Evolutionary conservation across 2,888 invertebrate species (phyloP).

Genomic region (Drosophila kanekoi): DNA sequence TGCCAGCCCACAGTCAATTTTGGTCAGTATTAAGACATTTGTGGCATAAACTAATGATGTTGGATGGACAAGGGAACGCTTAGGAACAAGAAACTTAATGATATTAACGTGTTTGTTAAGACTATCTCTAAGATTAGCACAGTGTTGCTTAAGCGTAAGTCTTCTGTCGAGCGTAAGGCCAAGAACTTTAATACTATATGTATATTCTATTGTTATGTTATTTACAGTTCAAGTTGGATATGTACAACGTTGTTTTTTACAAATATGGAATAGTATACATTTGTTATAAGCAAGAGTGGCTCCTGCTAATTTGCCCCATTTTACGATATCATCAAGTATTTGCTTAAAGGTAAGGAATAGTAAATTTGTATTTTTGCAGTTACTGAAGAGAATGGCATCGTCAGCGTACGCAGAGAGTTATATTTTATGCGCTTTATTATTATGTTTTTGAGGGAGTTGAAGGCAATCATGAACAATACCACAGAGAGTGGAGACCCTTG

Average conservation of each 20-base stretch:
- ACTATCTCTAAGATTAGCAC: too few species aligned
- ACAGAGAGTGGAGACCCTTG: too few species aligned
- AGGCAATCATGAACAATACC: too few species aligned
- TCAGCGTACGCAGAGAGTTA: too few species aligned
- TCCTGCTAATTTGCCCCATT: constrained; percentile 7
- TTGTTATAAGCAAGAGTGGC: constrained; percentile 17
- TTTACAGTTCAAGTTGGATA: constrained; percentile 7
- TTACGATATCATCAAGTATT: constrained; percentile 7
- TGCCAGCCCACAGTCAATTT: constrained; percentile 31
- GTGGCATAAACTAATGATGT: constrained; percentile 9
- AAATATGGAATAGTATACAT: constrained; percentile 33
- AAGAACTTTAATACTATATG: constrained; percentile 14
- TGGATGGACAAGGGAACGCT: too few species aligned
- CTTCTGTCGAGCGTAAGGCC: constrained; percentile 20
- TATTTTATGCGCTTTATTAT: too few species aligned
- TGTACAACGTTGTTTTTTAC: constrained; percentile 25
- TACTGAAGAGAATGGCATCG: too few species aligned
- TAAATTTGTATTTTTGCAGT: constrained; percentile 17
- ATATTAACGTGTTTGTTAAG: too few species aligned
- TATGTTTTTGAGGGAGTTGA: too few species aligned
- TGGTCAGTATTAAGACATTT: constrained; percentile 25
- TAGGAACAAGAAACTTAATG: too few species aligned
- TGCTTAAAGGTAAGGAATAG: constrained; percentile 11
- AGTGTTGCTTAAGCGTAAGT: constrained; percentile 31
- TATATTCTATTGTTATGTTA: constrained; percentile 15